A percentile compares a stretch with the other conserved stretches of the same genome.
Conservation (phyloP, 2,888 invertebrate genomes). For the Eupithecia dodoneata region DNA sequence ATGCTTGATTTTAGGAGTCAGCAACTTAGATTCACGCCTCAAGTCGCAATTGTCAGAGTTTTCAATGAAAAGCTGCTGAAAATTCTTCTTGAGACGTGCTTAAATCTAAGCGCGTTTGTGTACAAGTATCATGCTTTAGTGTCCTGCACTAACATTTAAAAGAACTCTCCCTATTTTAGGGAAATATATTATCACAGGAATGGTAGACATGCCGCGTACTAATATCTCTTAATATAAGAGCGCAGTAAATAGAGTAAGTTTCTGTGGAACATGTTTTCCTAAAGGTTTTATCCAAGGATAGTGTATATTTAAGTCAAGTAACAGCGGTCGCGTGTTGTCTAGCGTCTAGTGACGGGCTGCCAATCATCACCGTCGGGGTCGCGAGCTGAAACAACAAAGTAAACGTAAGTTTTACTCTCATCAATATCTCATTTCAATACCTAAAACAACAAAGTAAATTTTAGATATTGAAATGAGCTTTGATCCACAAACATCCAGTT, state of each 20-base stretch:
- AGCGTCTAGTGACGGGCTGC: slow-evolving; percentile 84
- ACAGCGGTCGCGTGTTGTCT: slow-evolving; percentile 33
- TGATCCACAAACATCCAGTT: no score
- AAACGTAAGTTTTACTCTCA: no score
- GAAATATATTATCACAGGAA: neutral
- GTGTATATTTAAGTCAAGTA: slow-evolving; percentile 13
- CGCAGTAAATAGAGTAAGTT: neutral
- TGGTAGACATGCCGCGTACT: neutral
- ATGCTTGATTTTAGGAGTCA: neutral
- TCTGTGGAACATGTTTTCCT: neutral
- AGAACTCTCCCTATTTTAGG: neutral
- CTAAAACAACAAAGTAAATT: slow-evolving; percentile 42
- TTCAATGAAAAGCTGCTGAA: neutral
- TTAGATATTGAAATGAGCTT: neutral
- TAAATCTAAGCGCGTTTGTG: neutral
- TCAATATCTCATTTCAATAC: no score
- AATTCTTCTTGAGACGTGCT: neutral
- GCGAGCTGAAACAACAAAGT: slow-evolving; percentile 65
- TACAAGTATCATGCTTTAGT: neutral
- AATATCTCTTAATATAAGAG: neutral
- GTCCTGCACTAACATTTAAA: neutral
- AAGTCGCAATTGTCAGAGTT: no score
- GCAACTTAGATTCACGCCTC: no score
- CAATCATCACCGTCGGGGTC: slow-evolving; percentile 85
- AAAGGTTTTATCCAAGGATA: slow-evolving; percentile 23